Conservation (phyloP, 2,797 vertebrate genomes). For the Gambusia yucatana region DNA sequence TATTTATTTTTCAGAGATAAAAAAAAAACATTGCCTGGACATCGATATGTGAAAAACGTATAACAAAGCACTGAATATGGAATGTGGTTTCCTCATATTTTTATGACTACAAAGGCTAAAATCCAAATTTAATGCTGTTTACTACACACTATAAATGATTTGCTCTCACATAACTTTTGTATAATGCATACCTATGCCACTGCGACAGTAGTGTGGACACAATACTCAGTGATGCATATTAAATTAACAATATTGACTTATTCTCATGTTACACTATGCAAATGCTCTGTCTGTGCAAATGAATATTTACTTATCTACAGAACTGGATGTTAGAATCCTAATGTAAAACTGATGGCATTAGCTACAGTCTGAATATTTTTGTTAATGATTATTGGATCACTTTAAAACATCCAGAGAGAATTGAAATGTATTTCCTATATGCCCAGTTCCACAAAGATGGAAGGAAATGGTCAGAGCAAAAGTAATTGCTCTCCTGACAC, state of each 20-base stretch:
- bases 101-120: background rate
- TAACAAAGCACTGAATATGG: background rate
- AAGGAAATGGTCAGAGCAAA: background rate
- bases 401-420: background rate
- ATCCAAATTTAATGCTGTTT: background rate
- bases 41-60: background rate
- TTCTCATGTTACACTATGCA: background rate
- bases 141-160: background rate
- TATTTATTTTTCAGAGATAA: background rate
- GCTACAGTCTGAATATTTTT: background rate
- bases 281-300: background rate
- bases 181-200: background rate
- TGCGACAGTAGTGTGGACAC: background rate
- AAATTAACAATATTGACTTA: background rate
- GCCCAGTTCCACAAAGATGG: background rate
- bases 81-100: background rate
- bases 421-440: background rate
- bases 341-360: background rate
- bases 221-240: background rate
- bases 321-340: background rate
- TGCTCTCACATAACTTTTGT: background rate
- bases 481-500: background rate
- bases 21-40: background rate
- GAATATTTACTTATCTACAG: background rate
- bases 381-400: background rate